Evolutionary conservation across 1,140 invertebrate genomes (phyloP), one percentile per base, ranked within the genome.

Genomic region (Aphidius gifuensis): DNA sequence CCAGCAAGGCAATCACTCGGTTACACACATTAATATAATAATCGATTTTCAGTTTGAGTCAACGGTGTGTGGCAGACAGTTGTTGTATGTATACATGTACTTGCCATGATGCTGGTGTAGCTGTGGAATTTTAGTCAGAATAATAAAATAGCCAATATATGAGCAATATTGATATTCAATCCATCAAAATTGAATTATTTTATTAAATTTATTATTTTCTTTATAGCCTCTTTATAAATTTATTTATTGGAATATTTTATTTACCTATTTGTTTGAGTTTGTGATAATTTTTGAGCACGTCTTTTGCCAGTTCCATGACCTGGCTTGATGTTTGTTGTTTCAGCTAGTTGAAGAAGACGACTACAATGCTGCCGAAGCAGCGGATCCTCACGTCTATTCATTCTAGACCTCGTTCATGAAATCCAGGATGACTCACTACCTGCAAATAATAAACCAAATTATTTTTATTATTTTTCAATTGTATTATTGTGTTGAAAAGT

Each of bases 291-390:
- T 60, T 79, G 76, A 57, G 68, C 70, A 38, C 75, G 75, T 71
- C 76, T 72, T 61, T 78, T 79, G 56, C 75, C 72, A 65, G 69
- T 79, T 49, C 74, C 76, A 67, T 71, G 76, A 48, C 77, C 76
- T 59, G 73, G 77, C 64, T 77, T 78, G 64, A 79, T 77, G 58
- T 79, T 79, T 9, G 78, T 78, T 62, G 73, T 69, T 65, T 80
- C 79, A 42, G 78, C 79, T 58, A 80, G 70, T 70, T 80, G 78
- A 71, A 80, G 73, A 68, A 80, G 64, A 49, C 77, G 78, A 69
- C 64, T 77, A 55, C 74, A 75, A 71, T 80, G 78, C 73, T 80
- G 76, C 71, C 72, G 76, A 58, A 80, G 72, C 72, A 76, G 71
- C 69, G 76, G 71, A 67, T 80, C 77, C 5, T 79, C 76, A 62